Percentiles rank a stretch among this genome's conserved stretches.
Conservation (phyloP, 1,140 invertebrate genomes). For the Caligus rogercresseyi region DNA sequence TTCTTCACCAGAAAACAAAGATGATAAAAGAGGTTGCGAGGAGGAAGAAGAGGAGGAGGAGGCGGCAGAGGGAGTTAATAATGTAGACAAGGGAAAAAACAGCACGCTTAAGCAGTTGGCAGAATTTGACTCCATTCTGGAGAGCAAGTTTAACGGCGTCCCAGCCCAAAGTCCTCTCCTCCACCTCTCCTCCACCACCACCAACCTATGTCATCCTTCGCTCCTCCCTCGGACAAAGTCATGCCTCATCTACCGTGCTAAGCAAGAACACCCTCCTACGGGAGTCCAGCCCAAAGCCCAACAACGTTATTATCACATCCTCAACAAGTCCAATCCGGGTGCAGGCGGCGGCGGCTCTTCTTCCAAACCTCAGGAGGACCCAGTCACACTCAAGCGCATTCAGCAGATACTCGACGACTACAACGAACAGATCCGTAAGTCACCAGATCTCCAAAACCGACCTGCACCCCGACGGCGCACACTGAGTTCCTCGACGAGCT, state of each 20-base stretch:
- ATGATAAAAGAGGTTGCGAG: too few species aligned
- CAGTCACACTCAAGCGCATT: slow-evolving; percentile 55
- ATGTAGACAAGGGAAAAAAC: not conserved
- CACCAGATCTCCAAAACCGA: slow-evolving; percentile 56
- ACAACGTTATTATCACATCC: not conserved
- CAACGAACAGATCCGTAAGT: slow-evolving; percentile 55
- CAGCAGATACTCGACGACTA: slow-evolving; percentile 60
- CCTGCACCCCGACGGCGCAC: slow-evolving; percentile 47
- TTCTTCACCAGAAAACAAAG: too few species aligned
- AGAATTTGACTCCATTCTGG: slow-evolving; percentile 6
- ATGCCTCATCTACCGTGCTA: not conserved
- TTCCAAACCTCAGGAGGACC: slow-evolving; percentile 37
- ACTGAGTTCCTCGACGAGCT: not conserved
- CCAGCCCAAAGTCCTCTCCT: not conserved
- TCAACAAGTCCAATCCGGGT: not conserved
- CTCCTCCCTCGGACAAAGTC: not conserved
- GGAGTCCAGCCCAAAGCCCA: not conserved
- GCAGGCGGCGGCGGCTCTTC: not conserved
- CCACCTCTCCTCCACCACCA: not conserved
- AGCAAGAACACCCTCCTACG: not conserved
- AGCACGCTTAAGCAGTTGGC: not conserved
- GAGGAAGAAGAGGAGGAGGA: not conserved
- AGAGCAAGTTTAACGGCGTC: not conserved
- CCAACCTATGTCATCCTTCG: not conserved
- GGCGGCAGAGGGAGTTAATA: not conserved